Evolutionary conservation across 2,888 invertebrate species (phyloP).

Genomic region (Drosophila heteroneura): DNA sequence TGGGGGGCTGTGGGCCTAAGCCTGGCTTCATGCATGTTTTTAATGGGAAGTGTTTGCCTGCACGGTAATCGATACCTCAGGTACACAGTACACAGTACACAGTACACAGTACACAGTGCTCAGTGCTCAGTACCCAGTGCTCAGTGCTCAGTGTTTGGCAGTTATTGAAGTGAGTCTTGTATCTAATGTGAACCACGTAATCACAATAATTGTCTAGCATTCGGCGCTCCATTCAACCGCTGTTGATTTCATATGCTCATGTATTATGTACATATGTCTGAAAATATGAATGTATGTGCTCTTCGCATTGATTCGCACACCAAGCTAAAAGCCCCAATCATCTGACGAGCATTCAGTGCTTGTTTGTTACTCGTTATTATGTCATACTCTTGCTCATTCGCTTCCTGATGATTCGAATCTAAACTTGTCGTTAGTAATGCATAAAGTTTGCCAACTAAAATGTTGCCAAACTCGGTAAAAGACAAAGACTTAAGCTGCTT

Average conservation of each 20-base stretch:
- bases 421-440: slow-evolving; percentile 33
- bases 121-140: background rate
- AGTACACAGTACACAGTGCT: background rate
- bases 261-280: background rate
- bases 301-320: slow-evolving; percentile 36
- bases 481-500: background rate
- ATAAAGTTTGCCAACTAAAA: slow-evolving; percentile 7
- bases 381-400: slow-evolving; percentile 70
- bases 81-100: background rate
- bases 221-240: slow-evolving; percentile 73
- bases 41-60: slow-evolving; percentile 68
- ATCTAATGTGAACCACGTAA: slow-evolving; percentile 52
- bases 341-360: slow-evolving; percentile 18
- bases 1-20: background rate
- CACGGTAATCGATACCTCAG: slow-evolving; percentile 61
- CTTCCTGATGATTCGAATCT: slow-evolving; percentile 55
- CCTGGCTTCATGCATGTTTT: slow-evolving; percentile 4
- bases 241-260: slow-evolving; percentile 51
- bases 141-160: slow-evolving; percentile 11
- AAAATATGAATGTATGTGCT: background rate
- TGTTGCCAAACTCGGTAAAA: background rate
- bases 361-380: slow-evolving; percentile 58
- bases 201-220: slow-evolving; percentile 70
- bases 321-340: slow-evolving; percentile 3
- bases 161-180: slow-evolving; percentile 52